Percentiles rank a stretch among this genome's conserved stretches.
phyloP scores from a whole-genome alignment of 2,888 invertebrate genomes.

The Scaptomyza tumidula region DNA sequence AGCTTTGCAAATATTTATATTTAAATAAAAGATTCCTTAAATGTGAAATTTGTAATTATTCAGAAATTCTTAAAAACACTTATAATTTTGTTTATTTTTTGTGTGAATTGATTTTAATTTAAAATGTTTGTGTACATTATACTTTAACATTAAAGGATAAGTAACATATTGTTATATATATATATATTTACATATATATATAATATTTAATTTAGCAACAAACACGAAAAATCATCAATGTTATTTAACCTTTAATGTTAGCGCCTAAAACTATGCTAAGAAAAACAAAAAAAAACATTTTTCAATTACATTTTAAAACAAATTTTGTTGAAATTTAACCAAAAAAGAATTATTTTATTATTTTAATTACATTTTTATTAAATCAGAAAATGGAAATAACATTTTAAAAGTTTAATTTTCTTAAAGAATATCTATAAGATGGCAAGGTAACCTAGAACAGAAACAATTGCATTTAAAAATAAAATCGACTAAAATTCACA shows the following conservation, averaged over 20 bases:
- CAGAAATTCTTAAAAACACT: no score
- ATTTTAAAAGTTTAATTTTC: neutral
- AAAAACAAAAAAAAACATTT: neutral
- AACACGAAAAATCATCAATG: no score
- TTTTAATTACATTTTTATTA: no score
- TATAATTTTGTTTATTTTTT: neutral
- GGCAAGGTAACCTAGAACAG: neutral
- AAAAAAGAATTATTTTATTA: neutral
- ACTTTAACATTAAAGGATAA: no score
- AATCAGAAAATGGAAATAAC: neutral
- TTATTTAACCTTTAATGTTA: neutral
- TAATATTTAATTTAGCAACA: no score
- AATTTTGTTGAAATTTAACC: neutral
- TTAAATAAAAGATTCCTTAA: no score
- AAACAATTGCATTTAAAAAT: neutral
- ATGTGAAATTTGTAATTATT: neutral
- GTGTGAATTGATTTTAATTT: neutral
- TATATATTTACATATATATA: no score
- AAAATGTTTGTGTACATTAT: neutral
- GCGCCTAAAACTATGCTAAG: constrained; percentile 24
- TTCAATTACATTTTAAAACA: neutral
- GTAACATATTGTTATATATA: no score
- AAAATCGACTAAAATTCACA: neutral
- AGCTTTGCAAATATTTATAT: neutral
- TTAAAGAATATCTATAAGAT: neutral